Evolutionary conservation across 1,140 invertebrate genomes (phyloP).

Genomic region (Bombus confusus): DNA sequence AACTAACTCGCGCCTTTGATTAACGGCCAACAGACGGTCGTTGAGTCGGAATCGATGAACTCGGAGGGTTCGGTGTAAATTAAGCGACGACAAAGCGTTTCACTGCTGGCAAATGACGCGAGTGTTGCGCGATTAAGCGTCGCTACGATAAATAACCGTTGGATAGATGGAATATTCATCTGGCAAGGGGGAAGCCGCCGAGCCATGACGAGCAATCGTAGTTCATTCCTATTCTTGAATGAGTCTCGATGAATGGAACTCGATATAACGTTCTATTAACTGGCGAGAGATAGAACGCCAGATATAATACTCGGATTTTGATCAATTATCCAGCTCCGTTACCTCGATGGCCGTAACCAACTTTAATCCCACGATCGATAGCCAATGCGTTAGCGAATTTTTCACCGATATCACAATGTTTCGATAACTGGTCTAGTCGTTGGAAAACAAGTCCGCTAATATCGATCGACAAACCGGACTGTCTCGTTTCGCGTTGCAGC

Average conservation of each 20-base stretch:
- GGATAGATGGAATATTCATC: conserved; percentile 5
- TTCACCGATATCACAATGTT: not conserved
- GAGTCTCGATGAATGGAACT: not conserved
- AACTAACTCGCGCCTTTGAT: not conserved
- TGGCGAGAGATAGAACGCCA: not conserved
- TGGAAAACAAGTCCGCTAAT: not conserved
- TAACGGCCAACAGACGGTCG: not conserved
- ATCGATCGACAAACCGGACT: conserved; percentile 1
- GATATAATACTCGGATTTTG: not conserved
- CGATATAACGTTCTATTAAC: not conserved
- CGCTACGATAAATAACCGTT: not conserved
- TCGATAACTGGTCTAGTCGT: not conserved
- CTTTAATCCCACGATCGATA: not conserved
- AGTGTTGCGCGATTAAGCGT: not conserved
- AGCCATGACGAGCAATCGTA: not conserved
- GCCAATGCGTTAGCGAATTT: not conserved
- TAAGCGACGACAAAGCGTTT: not conserved
- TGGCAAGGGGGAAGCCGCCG: not conserved
- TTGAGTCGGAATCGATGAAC: not conserved
- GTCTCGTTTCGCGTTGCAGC: conserved; percentile 3
- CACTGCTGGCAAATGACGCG: not conserved
- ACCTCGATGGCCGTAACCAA: not conserved
- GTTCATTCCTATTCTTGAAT: not conserved
- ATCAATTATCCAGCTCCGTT: not conserved
- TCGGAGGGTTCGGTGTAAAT: not conserved